Evolutionary conservation across 2,888 invertebrate genomes (phyloP).

Genomic region (Enchytraeus crypticus): DNA sequence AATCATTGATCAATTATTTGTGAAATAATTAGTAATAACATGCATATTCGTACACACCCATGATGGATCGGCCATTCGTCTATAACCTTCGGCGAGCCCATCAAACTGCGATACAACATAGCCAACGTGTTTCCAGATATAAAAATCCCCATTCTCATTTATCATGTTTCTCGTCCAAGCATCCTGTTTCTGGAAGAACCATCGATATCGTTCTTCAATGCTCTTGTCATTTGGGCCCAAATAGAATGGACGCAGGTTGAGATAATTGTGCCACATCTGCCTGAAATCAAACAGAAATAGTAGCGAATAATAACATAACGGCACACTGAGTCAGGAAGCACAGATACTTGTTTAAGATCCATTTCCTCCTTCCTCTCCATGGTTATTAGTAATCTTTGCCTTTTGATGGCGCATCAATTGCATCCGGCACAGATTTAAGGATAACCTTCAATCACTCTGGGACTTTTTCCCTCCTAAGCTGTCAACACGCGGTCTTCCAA

Average conservation of each 20-base stretch:
- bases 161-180: slow-evolving; percentile 34
- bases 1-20: too few species aligned
- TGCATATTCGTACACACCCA: slow-evolving; percentile 5
- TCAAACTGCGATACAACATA: slow-evolving; percentile 40
- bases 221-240: slow-evolving; percentile 3
- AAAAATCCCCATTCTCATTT: slow-evolving; percentile 25
- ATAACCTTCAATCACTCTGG: too few species aligned
- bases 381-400: too few species aligned
- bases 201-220: slow-evolving; percentile 23
- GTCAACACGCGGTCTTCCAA: too few species aligned
- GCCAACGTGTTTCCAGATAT: slow-evolving; percentile 38
- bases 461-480: too few species aligned
- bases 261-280: slow-evolving; percentile 38
- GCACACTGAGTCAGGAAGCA: too few species aligned
- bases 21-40: too few species aligned
- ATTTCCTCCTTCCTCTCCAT: too few species aligned
- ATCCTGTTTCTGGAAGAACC: slow-evolving; percentile 35
- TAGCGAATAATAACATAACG: background rate
- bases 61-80: slow-evolving; percentile 12
- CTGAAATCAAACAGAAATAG: slow-evolving; percentile 27
- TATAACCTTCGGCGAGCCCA: slow-evolving; percentile 39
- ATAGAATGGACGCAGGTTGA: slow-evolving; percentile 32
- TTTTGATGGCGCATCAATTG: too few species aligned
- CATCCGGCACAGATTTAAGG: too few species aligned
- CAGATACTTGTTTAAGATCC: too few species aligned